phyloP scores from a whole-genome alignment of 35 echinoderm and acorn worm species.

The Heliocidaris tuberculata region DNA sequence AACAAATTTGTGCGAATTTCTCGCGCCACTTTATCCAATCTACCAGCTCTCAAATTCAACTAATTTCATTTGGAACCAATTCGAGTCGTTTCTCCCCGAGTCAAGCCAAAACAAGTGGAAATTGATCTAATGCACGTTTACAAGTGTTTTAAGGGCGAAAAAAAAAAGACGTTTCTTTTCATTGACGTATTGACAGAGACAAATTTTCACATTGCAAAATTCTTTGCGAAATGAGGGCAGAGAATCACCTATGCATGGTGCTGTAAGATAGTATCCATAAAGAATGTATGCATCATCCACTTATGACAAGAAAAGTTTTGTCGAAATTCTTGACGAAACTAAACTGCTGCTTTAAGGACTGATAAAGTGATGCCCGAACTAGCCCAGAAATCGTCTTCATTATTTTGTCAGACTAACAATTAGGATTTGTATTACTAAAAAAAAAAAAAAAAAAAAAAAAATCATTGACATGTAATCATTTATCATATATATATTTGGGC shows the following conservation, averaged over 20 bases:
- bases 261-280: too few species aligned
- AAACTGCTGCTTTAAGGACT: too few species aligned
- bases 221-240: background rate
- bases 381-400: too few species aligned
- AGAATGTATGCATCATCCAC: too few species aligned
- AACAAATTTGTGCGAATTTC: background rate
- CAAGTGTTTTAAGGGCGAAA: background rate
- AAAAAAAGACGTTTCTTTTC: background rate
- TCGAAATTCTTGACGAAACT: too few species aligned
- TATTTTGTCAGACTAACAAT: too few species aligned
- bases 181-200: background rate
- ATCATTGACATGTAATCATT: too few species aligned
- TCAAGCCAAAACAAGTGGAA: background rate
- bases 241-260: background rate
- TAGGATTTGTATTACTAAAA: too few species aligned
- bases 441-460: too few species aligned
- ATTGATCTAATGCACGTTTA: background rate
- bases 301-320: too few species aligned
- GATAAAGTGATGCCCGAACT: too few species aligned
- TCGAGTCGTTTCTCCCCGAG: background rate
- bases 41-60: slow-evolving; percentile 9
- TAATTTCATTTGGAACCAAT: slow-evolving; percentile 13
- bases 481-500: too few species aligned
- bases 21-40: background rate
- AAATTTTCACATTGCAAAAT: background rate